Conservation (phyloP, 2,888 invertebrate species). For the Autographa pulchrina region DNA sequence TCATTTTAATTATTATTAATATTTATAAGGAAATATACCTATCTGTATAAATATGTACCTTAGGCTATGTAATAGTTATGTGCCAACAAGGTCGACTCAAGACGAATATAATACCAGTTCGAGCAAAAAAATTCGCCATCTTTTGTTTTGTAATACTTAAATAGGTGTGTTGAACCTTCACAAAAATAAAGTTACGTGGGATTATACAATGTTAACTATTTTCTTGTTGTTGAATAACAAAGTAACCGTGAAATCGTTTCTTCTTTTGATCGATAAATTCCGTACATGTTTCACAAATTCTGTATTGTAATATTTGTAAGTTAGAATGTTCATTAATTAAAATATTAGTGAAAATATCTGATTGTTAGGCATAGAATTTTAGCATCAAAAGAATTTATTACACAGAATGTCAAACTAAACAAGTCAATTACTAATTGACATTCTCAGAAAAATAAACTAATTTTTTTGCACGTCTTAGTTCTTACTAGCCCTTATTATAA, state of each 20-base stretch:
- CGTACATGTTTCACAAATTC: neutral
- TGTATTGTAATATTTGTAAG: neutral
- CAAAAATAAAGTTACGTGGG: neutral
- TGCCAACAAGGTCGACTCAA: conserved; percentile 2
- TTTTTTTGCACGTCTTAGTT: neutral
- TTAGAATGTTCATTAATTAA: too few species aligned
- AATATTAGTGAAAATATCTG: neutral
- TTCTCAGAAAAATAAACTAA: neutral
- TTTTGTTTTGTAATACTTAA: neutral
- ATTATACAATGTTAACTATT: neutral
- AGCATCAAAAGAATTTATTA: neutral
- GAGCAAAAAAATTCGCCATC: neutral
- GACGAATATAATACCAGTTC: conserved; percentile 11
- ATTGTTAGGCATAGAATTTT: neutral
- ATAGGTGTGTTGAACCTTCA: neutral
- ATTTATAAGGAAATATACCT: neutral
- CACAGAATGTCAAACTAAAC: neutral
- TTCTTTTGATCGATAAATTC: neutral
- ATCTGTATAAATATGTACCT: neutral
- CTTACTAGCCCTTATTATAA: too few species aligned
- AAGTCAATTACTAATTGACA: neutral
- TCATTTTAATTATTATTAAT: neutral
- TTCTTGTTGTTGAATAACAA: too few species aligned
- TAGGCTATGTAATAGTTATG: neutral
- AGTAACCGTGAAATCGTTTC: neutral